These are phyloP conservation scores for Drosophila mauritiana DNA, from an alignment of 1,140 invertebrate genomes.

Conservation along the genomic window DNA sequence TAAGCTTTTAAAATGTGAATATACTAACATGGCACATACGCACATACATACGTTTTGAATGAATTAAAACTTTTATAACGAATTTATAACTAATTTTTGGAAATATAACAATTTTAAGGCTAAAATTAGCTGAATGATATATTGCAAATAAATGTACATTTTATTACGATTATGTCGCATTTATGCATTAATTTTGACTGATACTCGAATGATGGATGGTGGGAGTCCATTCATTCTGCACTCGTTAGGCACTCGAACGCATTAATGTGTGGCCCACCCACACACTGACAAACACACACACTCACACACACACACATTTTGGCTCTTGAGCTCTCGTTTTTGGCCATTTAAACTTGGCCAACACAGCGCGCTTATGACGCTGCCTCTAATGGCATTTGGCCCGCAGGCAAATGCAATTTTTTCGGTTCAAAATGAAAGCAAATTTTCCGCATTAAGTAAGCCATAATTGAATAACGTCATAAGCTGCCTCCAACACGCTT, in stretches of 20 bases:
- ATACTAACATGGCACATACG: not conserved
- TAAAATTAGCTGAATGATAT: no score
- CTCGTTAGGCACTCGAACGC: slow-evolving; percentile 12
- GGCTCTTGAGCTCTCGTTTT: slow-evolving; percentile 12
- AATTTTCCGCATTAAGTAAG: slow-evolving; percentile 72
- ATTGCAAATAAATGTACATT: no score
- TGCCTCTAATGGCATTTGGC: slow-evolving; percentile 59
- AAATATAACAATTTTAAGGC: no score
- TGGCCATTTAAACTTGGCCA: slow-evolving; percentile 39
- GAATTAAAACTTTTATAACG: not conserved
- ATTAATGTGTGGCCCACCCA: slow-evolving; percentile 1
- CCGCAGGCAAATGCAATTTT: slow-evolving; percentile 68
- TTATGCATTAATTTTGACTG: not conserved
- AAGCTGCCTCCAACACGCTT: slow-evolving; percentile 43
- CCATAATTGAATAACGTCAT: slow-evolving; percentile 76
- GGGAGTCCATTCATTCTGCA: slow-evolving; percentile 5
- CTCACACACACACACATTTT: not conserved
- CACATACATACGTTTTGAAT: not conserved
- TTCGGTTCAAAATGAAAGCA: slow-evolving; percentile 58
- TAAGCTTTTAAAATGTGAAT: not conserved
- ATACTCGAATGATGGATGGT: not conserved
- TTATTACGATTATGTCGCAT: not conserved
- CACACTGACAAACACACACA: not conserved
- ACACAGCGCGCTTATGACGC: slow-evolving; percentile 21
- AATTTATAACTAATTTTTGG: not conserved